Evolutionary conservation across 2,888 invertebrate species (phyloP).

Genomic region (Rotaria socialis): DNA sequence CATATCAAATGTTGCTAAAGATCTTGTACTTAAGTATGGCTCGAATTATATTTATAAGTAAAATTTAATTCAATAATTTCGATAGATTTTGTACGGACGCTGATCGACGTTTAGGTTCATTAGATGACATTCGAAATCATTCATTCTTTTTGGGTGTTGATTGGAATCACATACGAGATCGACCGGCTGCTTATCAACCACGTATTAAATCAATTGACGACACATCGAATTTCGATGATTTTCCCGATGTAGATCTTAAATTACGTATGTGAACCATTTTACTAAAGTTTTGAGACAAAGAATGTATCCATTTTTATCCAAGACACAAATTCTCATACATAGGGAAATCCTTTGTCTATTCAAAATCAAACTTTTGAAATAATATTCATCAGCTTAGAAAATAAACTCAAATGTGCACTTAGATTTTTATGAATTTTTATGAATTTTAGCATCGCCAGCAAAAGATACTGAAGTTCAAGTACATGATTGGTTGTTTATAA

Average conservation of each 20-base stretch:
- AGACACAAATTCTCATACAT: too few relatives aligned
- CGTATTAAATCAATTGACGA: conserved; percentile 98
- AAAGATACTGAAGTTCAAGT: conserved; percentile 41
- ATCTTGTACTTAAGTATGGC: conserved; percentile 68
- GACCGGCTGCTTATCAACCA: conserved; percentile 94
- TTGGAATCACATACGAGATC: conserved; percentile 92
- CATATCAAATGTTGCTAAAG: conserved; percentile 92
- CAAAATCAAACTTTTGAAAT: too few relatives aligned
- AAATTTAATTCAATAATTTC: conserved; percentile 43
- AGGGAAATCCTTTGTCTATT: too few relatives aligned
- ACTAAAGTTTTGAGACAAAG: too few relatives aligned
- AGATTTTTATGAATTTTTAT: not conserved
- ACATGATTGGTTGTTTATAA: conserved; percentile 98
- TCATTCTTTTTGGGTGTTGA: conserved; percentile 88
- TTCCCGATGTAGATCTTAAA: conserved; percentile 95
- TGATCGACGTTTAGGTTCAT: conserved; percentile 83
- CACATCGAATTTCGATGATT: conserved; percentile 99
- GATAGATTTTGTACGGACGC: conserved; percentile 91
- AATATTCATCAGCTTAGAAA: too few relatives aligned
- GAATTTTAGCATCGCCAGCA: conserved; percentile 21
- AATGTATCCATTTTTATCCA: too few relatives aligned
- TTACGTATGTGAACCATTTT: conserved; percentile 73
- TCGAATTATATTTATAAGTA: not conserved
- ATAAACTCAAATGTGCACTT: not conserved
- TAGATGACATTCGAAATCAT: conserved; percentile 83